These are phyloP conservation scores for Leptinotarsa tumamoca DNA, from an alignment of 2,888 invertebrate genomes.

Conservation along the genomic window DNA sequence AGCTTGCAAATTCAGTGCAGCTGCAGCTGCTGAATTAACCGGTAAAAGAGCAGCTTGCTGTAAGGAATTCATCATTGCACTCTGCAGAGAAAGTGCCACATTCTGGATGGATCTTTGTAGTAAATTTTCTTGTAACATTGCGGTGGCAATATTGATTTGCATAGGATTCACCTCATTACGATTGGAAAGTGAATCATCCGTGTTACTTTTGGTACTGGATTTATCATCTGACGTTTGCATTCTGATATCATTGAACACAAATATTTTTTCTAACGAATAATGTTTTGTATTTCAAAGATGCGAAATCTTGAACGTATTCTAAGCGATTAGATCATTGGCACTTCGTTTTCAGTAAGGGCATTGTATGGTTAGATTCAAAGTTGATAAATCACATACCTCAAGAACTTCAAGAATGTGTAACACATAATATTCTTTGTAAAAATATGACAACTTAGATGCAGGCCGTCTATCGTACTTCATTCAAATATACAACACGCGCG, in stretches of 20 bases:
- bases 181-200: constrained; percentile 1
- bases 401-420: constrained; percentile 11
- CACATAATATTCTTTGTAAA: neutral
- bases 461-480: constrained; percentile 29
- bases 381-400: constrained; percentile 5
- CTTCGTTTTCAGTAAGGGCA: neutral
- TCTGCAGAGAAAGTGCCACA: constrained; percentile 84
- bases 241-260: constrained; percentile 26
- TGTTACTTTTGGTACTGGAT: constrained; percentile 11
- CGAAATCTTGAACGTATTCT: neutral
- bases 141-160: constrained; percentile 38
- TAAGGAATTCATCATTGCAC: constrained; percentile 85
- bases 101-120: constrained; percentile 73
- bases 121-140: constrained; percentile 74
- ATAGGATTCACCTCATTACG: constrained; percentile 29
- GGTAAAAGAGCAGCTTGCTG: constrained; percentile 87
- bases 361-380: neutral
- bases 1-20: constrained; percentile 86
- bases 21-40: constrained; percentile 85
- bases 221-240: constrained; percentile 49
- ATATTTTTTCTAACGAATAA: constrained; percentile 5
- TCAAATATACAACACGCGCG: constrained; percentile 63
- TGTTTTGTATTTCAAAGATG: neutral
- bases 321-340: neutral
- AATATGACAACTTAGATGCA: constrained; percentile 8